Percentiles rank a stretch among this genome's conserved stretches.
Conservation (phyloP, 2,113 vertebrate genomes). For the Probosciger aterrimus region DNA sequence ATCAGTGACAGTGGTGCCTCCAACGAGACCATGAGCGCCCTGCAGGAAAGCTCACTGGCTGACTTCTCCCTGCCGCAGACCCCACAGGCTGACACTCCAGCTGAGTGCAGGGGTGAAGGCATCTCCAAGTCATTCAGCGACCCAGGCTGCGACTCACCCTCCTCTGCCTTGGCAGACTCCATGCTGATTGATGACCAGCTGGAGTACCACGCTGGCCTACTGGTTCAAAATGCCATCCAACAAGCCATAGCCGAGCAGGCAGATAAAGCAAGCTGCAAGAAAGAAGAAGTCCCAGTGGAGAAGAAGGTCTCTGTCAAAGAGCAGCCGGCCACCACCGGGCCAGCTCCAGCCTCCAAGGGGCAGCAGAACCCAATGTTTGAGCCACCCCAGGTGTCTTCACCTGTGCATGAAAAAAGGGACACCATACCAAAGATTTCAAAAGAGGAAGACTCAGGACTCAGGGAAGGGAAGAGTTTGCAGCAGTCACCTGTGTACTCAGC, state of each 20-base stretch:
- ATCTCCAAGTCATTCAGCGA: conserved; percentile 76
- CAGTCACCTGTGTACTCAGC: background rate
- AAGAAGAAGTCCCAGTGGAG: background rate
- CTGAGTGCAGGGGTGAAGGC: conserved; percentile 75
- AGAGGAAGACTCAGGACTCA: conserved; percentile 64
- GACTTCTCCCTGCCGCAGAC: conserved; percentile 85
- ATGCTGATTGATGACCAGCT: conserved; percentile 81
- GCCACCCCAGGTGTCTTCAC: conserved; percentile 81
- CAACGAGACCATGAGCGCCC: conserved; percentile 81
- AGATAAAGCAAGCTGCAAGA: conserved; percentile 35
- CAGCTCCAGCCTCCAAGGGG: conserved; percentile 26
- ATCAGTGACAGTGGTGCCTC: conserved; percentile 92
- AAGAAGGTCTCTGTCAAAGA: conserved; percentile 15
- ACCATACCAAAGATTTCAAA: conserved; percentile 76
- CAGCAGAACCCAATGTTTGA: conserved; percentile 61
- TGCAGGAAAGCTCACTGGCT: conserved; percentile 79
- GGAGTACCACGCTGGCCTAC: conserved; percentile 87
- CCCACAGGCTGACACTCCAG: conserved; percentile 80
- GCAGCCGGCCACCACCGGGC: background rate
- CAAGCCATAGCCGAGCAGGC: conserved; percentile 87
- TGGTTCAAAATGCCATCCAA: conserved; percentile 92
- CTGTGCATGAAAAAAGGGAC: conserved; percentile 78
- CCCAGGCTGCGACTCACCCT: conserved; percentile 67
- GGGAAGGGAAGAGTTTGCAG: conserved; percentile 62
- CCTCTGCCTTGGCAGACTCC: conserved; percentile 63